phyloP scores from a whole-genome alignment of 2,888 invertebrate species.

The Lasioglossum villosulum region DNA sequence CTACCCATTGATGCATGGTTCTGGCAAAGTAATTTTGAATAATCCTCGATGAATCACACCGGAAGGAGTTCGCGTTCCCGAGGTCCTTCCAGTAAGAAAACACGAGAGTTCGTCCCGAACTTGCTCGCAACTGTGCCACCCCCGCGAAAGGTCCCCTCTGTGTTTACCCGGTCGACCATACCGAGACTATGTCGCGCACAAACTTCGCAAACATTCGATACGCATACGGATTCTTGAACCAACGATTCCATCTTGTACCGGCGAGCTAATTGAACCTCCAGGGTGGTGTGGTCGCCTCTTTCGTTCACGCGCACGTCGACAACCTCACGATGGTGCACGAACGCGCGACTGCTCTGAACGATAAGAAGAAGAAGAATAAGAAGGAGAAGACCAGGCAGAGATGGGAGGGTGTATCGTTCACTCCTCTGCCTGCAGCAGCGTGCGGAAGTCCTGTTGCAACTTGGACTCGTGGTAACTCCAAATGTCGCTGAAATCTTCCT shows the following conservation, averaged over 20 bases:
- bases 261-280: slow-evolving; percentile 38
- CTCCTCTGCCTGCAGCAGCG: slow-evolving; percentile 82
- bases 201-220: slow-evolving; percentile 1
- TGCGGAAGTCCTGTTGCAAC: slow-evolving; percentile 82
- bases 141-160: background rate
- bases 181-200: background rate
- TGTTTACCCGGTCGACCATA: slow-evolving; percentile 5
- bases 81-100: background rate
- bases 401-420: slow-evolving; percentile 63
- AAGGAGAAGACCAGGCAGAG: background rate
- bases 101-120: background rate
- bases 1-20: background rate
- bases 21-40: background rate
- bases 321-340: slow-evolving; percentile 20
- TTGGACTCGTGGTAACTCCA: slow-evolving; percentile 83
- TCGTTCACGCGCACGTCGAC: slow-evolving; percentile 35
- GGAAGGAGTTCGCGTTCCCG: background rate
- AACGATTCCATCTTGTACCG: slow-evolving; percentile 16
- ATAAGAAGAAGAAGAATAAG: slow-evolving; percentile 8
- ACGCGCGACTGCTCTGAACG: slow-evolving; percentile 15
- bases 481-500: slow-evolving; percentile 81
- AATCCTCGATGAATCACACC: background rate
- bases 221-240: background rate
- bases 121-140: background rate
- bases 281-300: slow-evolving; percentile 20